Evolutionary conservation across 2,797 vertebrate genomes (phyloP).

Genomic region (Rhinophrynus dorsalis): DNA sequence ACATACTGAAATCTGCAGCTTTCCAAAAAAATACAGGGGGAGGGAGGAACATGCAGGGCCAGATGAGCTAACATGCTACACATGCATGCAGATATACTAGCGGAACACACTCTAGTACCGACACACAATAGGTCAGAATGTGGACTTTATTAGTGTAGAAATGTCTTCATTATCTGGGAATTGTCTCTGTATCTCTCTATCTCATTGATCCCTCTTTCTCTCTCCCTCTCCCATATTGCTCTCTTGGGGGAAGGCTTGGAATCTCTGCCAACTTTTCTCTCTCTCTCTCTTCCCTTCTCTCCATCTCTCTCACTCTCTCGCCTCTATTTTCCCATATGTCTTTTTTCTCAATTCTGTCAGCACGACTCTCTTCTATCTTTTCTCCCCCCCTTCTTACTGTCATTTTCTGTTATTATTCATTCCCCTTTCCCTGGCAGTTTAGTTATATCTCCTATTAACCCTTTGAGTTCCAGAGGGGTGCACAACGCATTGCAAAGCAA

Average conservation of each 20-base stretch:
- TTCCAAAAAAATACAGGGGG: conserved; percentile 73
- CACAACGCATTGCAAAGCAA: no score
- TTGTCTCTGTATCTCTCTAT: conserved; percentile 8
- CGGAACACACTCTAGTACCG: background rate
- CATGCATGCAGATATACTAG: conserved; percentile 23
- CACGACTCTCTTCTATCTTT: conserved; percentile 2
- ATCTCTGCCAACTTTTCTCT: conserved; percentile 51
- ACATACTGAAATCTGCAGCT: conserved; percentile 91
- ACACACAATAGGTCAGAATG: conserved; percentile 16
- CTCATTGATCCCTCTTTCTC: conserved; percentile 7
- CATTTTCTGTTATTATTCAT: conserved; percentile 53
- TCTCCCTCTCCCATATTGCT: conserved; percentile 26
- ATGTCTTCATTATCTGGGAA: conserved; percentile 62
- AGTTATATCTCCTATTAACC: no score
- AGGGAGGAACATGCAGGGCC: conserved; percentile 37
- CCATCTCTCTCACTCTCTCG: conserved; percentile 6
- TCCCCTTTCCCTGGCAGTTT: conserved; percentile 25
- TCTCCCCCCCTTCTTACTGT: conserved; percentile 40
- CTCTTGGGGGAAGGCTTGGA: conserved; percentile 35
- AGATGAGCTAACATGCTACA: conserved; percentile 15
- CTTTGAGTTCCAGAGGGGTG: no score
- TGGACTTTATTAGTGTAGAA: conserved; percentile 27
- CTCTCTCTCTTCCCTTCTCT: conserved; percentile 52
- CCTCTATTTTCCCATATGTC: background rate
- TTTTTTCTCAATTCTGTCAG: conserved; percentile 11